A percentile compares a stretch with the other conserved stretches of the same genome.
phyloP scores from a whole-genome alignment of 2,113 vertebrate genomes.

The Cryptomyrus ogoouensis region DNA sequence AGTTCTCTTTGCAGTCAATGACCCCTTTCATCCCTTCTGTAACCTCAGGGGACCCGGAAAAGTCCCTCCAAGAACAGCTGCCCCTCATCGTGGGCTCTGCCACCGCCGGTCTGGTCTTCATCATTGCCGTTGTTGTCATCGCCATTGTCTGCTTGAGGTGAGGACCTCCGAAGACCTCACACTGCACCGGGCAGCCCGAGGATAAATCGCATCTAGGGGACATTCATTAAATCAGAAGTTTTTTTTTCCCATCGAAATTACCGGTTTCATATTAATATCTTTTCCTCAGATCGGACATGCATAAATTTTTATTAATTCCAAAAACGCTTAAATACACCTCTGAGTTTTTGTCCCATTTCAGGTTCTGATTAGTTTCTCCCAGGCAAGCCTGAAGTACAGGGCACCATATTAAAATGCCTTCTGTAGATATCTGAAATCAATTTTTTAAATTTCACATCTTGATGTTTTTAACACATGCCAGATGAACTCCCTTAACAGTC shows the following conservation, averaged over 20 bases:
- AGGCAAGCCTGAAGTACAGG: background rate
- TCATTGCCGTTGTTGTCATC: conserved; percentile 87
- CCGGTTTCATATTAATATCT: background rate
- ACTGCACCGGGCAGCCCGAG: background rate
- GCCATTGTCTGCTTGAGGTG: conserved; percentile 94
- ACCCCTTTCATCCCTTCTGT: background rate
- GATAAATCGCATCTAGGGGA: background rate
- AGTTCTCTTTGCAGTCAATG: background rate
- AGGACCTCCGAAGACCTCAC: conserved; percentile 25
- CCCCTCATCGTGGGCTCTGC: conserved; percentile 92
- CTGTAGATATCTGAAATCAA: conserved; percentile 2
- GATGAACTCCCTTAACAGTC: conserved; percentile 1
- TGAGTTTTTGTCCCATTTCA: background rate
- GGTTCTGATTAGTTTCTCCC: background rate
- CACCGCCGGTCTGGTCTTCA: conserved; percentile 80
- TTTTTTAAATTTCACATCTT: conserved; percentile 1
- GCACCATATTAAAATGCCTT: background rate
- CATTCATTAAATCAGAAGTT: background rate
- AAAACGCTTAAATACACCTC: conserved; percentile 4
- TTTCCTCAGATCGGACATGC: background rate
- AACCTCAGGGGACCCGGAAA: conserved; percentile 68
- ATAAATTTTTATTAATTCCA: background rate
- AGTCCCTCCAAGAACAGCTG: conserved; percentile 85
- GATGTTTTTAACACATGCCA: conserved; percentile 4
- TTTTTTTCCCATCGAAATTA: background rate